Conservation (phyloP, 2,797 vertebrate genomes). For the Neosilurus mollespiculum region DNA sequence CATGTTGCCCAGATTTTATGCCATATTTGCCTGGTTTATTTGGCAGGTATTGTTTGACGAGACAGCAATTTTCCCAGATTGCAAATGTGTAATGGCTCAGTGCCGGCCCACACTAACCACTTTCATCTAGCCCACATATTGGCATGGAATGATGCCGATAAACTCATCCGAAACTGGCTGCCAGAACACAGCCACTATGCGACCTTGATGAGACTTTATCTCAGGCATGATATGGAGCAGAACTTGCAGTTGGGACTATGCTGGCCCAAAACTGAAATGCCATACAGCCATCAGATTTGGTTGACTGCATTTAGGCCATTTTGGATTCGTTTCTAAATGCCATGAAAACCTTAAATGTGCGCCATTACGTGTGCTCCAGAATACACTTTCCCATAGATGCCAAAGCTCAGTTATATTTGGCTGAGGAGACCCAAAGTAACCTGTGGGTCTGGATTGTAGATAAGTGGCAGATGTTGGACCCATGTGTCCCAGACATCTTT, state of each 20-base stretch:
- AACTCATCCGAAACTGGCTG: constrained; percentile 11
- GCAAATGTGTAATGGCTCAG: constrained; percentile 14
- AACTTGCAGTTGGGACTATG: constrained; percentile 4
- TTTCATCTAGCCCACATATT: constrained; percentile 8
- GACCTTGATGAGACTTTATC: constrained; percentile 15
- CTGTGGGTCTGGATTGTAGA: neutral
- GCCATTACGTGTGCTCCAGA: neutral
- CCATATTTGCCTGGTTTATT: constrained; percentile 41
- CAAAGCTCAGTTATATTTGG: neutral
- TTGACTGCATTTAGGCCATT: constrained; percentile 2
- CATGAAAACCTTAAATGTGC: constrained; percentile 13
- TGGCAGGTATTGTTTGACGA: constrained; percentile 47
- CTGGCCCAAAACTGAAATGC: constrained; percentile 5
- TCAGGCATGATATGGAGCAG: constrained; percentile 13
- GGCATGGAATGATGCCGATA: neutral
- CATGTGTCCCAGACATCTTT: constrained; percentile 14
- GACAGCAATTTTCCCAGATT: constrained; percentile 32
- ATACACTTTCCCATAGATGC: neutral
- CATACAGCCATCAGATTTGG: constrained; percentile 3
- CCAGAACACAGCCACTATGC: constrained; percentile 16
- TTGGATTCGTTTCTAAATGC: constrained; percentile 4
- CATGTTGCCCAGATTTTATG: constrained; percentile 43
- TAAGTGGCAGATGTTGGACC: constrained; percentile 7
- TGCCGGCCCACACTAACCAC: constrained; percentile 21
- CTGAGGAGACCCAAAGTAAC: constrained; percentile 10